Conservation (phyloP, 2,797 vertebrate species). For the Tinamus major region DNA sequence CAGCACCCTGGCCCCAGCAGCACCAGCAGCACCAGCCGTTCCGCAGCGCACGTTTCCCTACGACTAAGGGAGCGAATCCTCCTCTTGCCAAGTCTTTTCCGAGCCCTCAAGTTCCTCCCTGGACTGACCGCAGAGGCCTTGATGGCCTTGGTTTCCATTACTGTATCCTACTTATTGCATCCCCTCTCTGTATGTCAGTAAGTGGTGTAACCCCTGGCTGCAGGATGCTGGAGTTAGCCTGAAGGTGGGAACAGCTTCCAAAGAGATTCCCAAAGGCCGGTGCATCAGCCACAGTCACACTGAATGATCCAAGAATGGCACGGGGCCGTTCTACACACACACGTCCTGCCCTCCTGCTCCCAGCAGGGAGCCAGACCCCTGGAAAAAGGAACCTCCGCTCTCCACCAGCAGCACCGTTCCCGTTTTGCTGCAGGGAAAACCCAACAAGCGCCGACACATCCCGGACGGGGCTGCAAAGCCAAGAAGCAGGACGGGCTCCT, state of each 20-base stretch:
- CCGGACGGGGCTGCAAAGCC: fast-evolving
- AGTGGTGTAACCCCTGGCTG: fast-evolving
- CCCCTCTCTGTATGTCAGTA: too few species aligned
- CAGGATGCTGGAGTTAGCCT: not conserved
- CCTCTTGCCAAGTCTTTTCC: not conserved
- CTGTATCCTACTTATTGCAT: too few species aligned
- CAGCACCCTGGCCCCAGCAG: too few species aligned
- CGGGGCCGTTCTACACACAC: not conserved
- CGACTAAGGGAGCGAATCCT: fast-evolving
- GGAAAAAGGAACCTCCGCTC: fast-evolving
- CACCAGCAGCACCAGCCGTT: too few species aligned
- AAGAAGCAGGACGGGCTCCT: fast-evolving
- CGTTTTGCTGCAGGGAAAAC: fast-evolving
- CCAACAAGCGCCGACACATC: not conserved
- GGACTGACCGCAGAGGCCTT: fast-evolving
- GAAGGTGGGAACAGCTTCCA: not conserved
- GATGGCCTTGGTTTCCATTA: too few species aligned
- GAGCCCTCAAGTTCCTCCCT: fast-evolving
- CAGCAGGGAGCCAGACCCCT: fast-evolving
- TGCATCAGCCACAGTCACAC: fast-evolving
- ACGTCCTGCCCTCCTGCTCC: not conserved
- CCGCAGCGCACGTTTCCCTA: not conserved
- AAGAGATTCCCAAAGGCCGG: fast-evolving
- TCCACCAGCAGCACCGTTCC: not conserved
- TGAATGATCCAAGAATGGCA: fast-evolving